Evolutionary conservation across 30 jellyfish, hydroid and myxozoan species (phyloP), one percentile per base, ranked within the genome.

Genomic region (Pelagia noctiluca): DNA sequence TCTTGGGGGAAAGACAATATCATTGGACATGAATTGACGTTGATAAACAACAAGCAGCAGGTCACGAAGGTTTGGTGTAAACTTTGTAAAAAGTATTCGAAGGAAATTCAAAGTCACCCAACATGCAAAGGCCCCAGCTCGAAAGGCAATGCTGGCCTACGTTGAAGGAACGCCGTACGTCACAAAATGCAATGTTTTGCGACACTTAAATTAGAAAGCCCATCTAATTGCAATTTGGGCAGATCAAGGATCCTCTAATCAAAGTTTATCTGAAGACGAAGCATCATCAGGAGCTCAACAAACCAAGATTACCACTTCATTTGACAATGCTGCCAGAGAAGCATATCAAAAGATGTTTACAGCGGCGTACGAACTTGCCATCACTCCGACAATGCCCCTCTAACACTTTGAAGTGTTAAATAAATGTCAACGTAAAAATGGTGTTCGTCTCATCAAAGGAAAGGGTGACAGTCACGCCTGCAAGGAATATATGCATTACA

Each of bases 301-400:
- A 63, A 24, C 5, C 19, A 68, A 7, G 81, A 12, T 68, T 24
- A 8, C 37, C 28, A 38, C 57, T 3, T 32, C 81, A 68, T n/a
- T 35, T 2, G 81, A 35, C 38, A 30, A n/a, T 68, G 81, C 81
- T 63, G 53, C 76, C 5, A 63, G 86, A 42, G 76, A 74, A 3
- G 76, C 76, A 42, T 18, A 32, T 74, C 24, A 33, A 38, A 74
- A 74, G 48, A 19, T 74, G 53, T 32, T 49, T 31, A 49, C 28
- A 10, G 50, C 52, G 50, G 86, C 82, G 11, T 74, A 74, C 31
- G 86, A 74, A 50, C 63, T 74, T n/a, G 82, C 76, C 86, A n/a
- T n/a, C n/a, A n/a, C n/a, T n/a, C n/a, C n/a, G n/a, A n/a, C n/a
- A n/a, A n/a, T n/a, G n/a, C n/a, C 86, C 76, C 64, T 32, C 78